Percentiles rank a stretch among this genome's conserved stretches.
Evolutionary conservation across 2,888 invertebrate genomes (phyloP).

Genomic region (Andrena minutula): DNA sequence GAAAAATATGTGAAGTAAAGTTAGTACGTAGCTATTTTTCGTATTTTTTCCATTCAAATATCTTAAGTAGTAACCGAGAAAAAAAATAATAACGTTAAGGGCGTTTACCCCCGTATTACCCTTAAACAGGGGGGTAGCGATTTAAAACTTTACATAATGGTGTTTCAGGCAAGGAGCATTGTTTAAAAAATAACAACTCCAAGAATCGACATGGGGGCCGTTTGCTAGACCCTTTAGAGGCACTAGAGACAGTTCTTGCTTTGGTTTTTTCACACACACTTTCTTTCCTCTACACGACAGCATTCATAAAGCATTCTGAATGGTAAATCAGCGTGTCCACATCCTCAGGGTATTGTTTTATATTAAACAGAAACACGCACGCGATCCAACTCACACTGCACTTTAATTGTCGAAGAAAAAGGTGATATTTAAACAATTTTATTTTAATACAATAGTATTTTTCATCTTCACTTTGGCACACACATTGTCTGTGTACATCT

Average conservation of each 20-base stretch:
- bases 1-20: too few species aligned
- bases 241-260: slow-evolving; percentile 9
- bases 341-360: not conserved
- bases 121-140: too few species aligned
- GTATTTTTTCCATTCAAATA: too few species aligned
- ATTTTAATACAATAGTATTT: slow-evolving; percentile 11
- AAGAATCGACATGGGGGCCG: too few species aligned
- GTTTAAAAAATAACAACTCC: too few species aligned
- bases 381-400: slow-evolving; percentile 39
- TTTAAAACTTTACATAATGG: too few species aligned
- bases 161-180: too few species aligned
- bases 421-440: slow-evolving; percentile 16
- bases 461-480: slow-evolving; percentile 60
- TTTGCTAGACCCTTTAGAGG: too few species aligned
- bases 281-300: not conserved
- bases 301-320: slow-evolving; percentile 26
- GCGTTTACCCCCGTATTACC: too few species aligned
- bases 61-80: too few species aligned
- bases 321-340: slow-evolving; percentile 19
- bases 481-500: slow-evolving; percentile 26
- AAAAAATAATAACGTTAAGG: too few species aligned
- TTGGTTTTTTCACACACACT: not conserved
- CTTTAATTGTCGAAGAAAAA: slow-evolving; percentile 61
- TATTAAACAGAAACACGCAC: slow-evolving; percentile 26
- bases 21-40: too few species aligned